Percentiles rank a stretch among this genome's conserved stretches.
Conservation (phyloP, 1,140 invertebrate species). For the Euschistus heros region DNA sequence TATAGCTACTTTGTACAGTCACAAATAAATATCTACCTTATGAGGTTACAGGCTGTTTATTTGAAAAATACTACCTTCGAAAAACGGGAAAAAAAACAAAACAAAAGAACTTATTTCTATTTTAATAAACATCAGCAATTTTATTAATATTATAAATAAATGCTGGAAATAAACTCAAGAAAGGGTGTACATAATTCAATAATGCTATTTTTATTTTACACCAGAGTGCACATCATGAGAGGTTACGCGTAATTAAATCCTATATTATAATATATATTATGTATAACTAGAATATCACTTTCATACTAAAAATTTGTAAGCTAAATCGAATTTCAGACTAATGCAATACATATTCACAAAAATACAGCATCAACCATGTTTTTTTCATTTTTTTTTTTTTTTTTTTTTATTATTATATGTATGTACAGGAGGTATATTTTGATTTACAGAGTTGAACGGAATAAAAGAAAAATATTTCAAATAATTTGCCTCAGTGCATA, state of each 20-base stretch:
- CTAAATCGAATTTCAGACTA: slow-evolving; percentile 10
- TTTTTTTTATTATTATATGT: not conserved
- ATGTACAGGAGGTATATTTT: slow-evolving; percentile 20
- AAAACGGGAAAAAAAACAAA: not conserved
- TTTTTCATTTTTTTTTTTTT: slow-evolving; percentile 4
- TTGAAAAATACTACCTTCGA: slow-evolving; percentile 4
- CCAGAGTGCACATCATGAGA: slow-evolving; percentile 3
- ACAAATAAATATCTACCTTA: slow-evolving; percentile 22
- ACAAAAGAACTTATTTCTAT: slow-evolving; percentile 5
- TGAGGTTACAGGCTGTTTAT: slow-evolving; percentile 8
- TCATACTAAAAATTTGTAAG: slow-evolving; percentile 10
- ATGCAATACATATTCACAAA: slow-evolving; percentile 19
- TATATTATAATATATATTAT: slow-evolving; percentile 3
- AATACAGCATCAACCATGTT: slow-evolving; percentile 15
- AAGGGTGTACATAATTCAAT: not conserved
- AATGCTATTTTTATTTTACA: not conserved
- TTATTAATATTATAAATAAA: slow-evolving; percentile 13
- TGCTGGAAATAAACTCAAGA: slow-evolving; percentile 4
- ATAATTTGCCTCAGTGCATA: not conserved
- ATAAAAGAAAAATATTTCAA: not conserved
- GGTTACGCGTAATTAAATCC: not conserved
- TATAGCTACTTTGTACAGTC: slow-evolving; percentile 24
- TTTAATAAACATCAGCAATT: not conserved
- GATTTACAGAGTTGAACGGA: slow-evolving; percentile 16
- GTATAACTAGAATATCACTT: slow-evolving; percentile 8